phyloP scores from a whole-genome alignment of 2,888 invertebrate species.

The Sclerodermus sp. region DNA sequence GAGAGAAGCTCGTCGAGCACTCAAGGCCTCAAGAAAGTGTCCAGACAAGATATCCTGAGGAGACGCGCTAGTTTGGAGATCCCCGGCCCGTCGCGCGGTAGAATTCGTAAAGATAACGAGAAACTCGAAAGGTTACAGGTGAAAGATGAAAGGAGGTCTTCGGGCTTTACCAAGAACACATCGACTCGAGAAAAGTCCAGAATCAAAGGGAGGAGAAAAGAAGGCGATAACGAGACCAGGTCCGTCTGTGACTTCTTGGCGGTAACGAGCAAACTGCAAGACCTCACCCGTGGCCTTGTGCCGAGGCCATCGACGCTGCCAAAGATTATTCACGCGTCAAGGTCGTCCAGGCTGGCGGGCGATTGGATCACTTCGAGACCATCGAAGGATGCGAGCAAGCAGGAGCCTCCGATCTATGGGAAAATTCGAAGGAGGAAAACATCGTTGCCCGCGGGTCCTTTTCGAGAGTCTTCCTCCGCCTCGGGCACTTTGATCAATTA shows the following conservation, averaged over 20 bases:
- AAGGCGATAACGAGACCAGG: slow-evolving; percentile 32
- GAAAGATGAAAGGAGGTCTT: slow-evolving; percentile 20
- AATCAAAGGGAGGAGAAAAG: slow-evolving; percentile 23
- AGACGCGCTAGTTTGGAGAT: slow-evolving; percentile 34
- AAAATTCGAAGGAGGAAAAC: slow-evolving; percentile 46
- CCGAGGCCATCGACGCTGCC: slow-evolving; percentile 51
- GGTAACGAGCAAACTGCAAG: slow-evolving; percentile 29
- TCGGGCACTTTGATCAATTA: slow-evolving; percentile 27
- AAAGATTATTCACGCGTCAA: slow-evolving; percentile 37
- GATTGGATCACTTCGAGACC: slow-evolving; percentile 27
- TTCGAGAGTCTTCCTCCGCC: slow-evolving; percentile 10
- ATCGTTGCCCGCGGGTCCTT: slow-evolving; percentile 31
- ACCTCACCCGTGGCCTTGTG: slow-evolving; percentile 27
- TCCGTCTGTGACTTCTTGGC: slow-evolving; percentile 40
- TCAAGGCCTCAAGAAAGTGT: slow-evolving; percentile 32
- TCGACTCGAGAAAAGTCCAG: slow-evolving; percentile 21
- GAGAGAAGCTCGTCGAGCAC: slow-evolving; percentile 13
- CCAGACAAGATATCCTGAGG: slow-evolving; percentile 48
- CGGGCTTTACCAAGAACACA: slow-evolving; percentile 29
- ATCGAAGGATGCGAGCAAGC: slow-evolving; percentile 26
- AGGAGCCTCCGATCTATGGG: slow-evolving; percentile 49
- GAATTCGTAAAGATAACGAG: neutral
- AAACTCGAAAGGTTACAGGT: slow-evolving; percentile 21
- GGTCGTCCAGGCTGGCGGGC: slow-evolving; percentile 1
- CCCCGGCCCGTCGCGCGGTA: neutral